Conservation (phyloP, 2,888 invertebrate genomes). For the Hydriomena furcata region DNA sequence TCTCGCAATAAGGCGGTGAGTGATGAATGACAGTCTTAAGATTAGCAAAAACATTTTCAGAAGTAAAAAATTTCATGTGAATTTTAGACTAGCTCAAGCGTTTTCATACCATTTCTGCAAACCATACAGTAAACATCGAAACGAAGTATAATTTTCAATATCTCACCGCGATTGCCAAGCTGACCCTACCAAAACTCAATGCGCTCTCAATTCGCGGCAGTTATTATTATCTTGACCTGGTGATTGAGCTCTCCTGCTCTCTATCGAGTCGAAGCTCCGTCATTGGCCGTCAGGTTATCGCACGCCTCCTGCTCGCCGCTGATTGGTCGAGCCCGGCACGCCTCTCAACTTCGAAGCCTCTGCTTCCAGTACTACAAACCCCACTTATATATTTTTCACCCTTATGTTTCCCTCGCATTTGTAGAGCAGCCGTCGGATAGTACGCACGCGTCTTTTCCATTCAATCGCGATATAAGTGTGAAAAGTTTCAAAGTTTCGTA, state of each 20-base stretch:
- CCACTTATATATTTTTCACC: constrained; percentile 82
- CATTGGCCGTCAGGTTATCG: constrained; percentile 66
- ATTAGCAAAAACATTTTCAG: too few species aligned
- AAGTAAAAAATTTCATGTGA: not conserved
- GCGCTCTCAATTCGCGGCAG: constrained; percentile 81
- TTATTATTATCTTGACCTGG: constrained; percentile 83
- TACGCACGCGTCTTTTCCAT: constrained; percentile 70
- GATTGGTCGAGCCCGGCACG: constrained; percentile 71
- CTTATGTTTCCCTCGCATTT: constrained; percentile 77
- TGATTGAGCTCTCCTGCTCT: constrained; percentile 81
- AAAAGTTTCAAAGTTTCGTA: constrained; percentile 78
- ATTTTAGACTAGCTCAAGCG: not conserved
- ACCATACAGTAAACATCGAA: constrained; percentile 50
- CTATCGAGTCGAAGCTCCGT: constrained; percentile 51
- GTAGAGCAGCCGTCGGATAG: constrained; percentile 65
- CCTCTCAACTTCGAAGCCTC: constrained; percentile 69
- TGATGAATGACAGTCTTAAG: too few species aligned
- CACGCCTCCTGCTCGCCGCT: constrained; percentile 65
- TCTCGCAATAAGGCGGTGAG: too few species aligned
- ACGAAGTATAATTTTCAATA: constrained; percentile 63
- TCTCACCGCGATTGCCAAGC: constrained; percentile 69
- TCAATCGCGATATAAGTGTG: constrained; percentile 72
- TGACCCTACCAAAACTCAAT: constrained; percentile 80
- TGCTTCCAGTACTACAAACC: constrained; percentile 76
- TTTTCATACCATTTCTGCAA: constrained; percentile 38